Conservation (phyloP, 2,113 vertebrate genomes). For the Urocitellus parryii region DNA sequence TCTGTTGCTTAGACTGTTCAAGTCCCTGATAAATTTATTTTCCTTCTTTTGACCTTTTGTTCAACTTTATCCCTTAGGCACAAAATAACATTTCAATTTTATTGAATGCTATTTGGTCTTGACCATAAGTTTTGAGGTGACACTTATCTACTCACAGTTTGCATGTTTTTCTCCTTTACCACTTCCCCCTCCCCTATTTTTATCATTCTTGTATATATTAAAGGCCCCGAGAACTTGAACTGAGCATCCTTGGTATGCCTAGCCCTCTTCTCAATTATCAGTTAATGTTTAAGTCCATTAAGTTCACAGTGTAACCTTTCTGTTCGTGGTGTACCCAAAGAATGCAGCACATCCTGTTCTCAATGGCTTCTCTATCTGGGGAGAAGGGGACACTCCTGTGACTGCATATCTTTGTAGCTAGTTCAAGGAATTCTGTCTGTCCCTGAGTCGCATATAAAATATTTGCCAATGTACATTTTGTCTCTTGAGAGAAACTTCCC, state of each 20-base stretch:
- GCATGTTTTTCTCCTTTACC: background rate
- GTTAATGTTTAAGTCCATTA: background rate
- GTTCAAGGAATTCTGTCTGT: background rate
- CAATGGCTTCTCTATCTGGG: background rate
- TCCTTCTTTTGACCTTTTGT: background rate
- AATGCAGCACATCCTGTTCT: background rate
- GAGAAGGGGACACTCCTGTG: background rate
- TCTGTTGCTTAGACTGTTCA: background rate
- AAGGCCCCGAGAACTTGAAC: background rate
- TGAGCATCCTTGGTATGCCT: too few species aligned
- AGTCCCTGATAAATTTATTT: background rate
- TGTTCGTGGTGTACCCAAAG: background rate
- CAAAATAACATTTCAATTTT: background rate
- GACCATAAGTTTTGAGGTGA: background rate
- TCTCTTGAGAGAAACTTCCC: slow-evolving; percentile 14
- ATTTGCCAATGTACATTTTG: slow-evolving; percentile 29
- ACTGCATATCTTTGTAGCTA: background rate
- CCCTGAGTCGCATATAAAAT: background rate
- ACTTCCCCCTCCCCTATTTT: background rate
- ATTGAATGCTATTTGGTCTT: background rate
- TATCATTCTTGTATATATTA: background rate
- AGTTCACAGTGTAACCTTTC: background rate
- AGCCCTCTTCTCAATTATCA: background rate
- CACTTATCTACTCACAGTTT: background rate
- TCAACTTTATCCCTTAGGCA: background rate